phyloP scores from a whole-genome alignment of 2,888 invertebrate genomes.

The Oeneis ivallda region DNA sequence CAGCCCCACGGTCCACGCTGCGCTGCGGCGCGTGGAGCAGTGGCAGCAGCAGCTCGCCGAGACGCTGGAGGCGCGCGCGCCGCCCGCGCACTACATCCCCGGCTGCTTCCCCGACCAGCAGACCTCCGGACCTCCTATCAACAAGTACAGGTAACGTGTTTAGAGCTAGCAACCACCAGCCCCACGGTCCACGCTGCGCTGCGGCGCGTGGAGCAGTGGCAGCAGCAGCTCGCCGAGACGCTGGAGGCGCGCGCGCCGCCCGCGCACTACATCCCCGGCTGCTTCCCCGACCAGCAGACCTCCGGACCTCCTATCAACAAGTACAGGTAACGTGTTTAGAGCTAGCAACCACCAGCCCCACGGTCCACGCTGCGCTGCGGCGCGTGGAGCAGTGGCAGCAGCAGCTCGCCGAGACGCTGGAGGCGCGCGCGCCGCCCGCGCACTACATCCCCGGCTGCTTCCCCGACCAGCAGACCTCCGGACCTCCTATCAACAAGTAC shows the following conservation, averaged over 20 bases:
- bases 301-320: conserved; percentile 94
- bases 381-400: conserved; percentile 95
- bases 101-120: conserved; percentile 92
- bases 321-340: conserved; percentile 91
- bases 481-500: conserved; percentile 96
- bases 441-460: conserved; percentile 96
- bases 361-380: conserved; percentile 93
- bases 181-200: conserved; percentile 95
- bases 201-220: conserved; percentile 94
- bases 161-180: conserved; percentile 96
- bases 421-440: conserved; percentile 88
- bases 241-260: conserved; percentile 90
- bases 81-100: conserved; percentile 93
- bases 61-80: conserved; percentile 88
- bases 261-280: conserved; percentile 93
- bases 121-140: conserved; percentile 90
- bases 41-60: conserved; percentile 94
- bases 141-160: conserved; percentile 91
- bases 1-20: conserved; percentile 95
- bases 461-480: conserved; percentile 86
- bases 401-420: conserved; percentile 87
- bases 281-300: conserved; percentile 89
- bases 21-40: conserved; percentile 90
- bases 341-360: conserved; percentile 95
- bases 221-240: conserved; percentile 89